phyloP scores from a whole-genome alignment of 2,113 vertebrate genomes.

The Sarotherodon lohbergeri region DNA sequence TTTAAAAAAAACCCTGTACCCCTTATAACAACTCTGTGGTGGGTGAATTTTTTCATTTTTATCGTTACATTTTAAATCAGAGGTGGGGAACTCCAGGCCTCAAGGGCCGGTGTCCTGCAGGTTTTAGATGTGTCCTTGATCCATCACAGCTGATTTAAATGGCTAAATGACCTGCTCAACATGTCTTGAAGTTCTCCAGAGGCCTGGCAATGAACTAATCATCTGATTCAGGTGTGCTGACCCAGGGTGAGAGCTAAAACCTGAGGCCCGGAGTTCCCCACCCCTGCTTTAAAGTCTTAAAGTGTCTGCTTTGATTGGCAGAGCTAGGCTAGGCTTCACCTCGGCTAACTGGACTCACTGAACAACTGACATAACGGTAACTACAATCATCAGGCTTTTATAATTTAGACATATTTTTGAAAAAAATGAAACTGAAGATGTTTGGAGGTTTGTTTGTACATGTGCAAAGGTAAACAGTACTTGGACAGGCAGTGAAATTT shows the following conservation, averaged over 20 bases:
- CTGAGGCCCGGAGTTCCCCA: background rate
- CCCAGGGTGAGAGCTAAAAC: background rate
- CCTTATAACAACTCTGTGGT: background rate
- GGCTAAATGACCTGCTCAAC: background rate
- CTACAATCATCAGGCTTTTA: background rate
- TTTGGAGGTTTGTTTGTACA: background rate
- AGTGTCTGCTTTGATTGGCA: background rate
- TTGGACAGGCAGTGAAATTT: background rate
- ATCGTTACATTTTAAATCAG: background rate
- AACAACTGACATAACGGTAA: background rate
- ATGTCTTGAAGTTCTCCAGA: background rate
- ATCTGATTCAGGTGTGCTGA: background rate
- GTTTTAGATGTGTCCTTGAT: background rate
- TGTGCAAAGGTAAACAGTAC: background rate
- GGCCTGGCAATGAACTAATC: fast-evolving
- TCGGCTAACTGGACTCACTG: background rate
- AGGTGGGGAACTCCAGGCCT: fast-evolving
- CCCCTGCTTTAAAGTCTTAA: background rate
- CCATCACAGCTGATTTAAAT: background rate
- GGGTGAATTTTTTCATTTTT: background rate
- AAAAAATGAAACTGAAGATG: background rate
- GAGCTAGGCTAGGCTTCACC: background rate
- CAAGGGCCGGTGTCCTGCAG: background rate
- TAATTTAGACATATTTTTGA: background rate
- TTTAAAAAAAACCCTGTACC: background rate